Percentiles rank a stretch among this genome's conserved stretches.
phyloP scores from a whole-genome alignment of 2,113 vertebrate species.

The Pomatorhinus ruficollis region DNA sequence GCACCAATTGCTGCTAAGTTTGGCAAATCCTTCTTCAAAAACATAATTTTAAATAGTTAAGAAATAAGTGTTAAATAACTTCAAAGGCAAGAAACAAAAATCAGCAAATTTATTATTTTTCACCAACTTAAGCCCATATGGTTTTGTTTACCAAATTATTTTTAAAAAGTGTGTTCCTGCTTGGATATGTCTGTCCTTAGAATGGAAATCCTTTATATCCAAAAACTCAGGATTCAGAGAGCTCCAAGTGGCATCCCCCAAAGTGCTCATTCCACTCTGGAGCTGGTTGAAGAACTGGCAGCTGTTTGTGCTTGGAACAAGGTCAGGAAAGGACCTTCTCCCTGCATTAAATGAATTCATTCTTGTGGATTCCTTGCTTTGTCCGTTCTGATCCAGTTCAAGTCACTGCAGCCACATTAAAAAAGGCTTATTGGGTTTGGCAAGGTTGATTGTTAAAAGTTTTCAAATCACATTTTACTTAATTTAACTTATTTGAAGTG shows the following conservation, averaged over 20 bases:
- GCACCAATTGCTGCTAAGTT: background rate
- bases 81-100: background rate
- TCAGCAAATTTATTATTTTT: background rate
- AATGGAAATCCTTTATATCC: background rate
- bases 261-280: background rate
- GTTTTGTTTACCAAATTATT: background rate
- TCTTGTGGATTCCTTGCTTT: background rate
- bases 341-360: background rate
- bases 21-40: background rate
- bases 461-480: background rate
- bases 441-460: background rate
- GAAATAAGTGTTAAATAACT: background rate
- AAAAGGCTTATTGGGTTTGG: background rate
- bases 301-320: background rate
- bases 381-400: background rate
- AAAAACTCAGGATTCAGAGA: background rate
- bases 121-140: background rate
- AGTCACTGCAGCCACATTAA: background rate
- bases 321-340: background rate
- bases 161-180: background rate
- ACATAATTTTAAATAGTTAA: background rate
- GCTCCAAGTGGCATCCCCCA: background rate
- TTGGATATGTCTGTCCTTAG: background rate
- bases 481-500: slow-evolving; percentile 15
- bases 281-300: background rate